A percentile compares a stretch with the other conserved stretches of the same genome.
phyloP scores from a whole-genome alignment of 1,140 invertebrate genomes.

The Leguminivora glycinivorella region DNA sequence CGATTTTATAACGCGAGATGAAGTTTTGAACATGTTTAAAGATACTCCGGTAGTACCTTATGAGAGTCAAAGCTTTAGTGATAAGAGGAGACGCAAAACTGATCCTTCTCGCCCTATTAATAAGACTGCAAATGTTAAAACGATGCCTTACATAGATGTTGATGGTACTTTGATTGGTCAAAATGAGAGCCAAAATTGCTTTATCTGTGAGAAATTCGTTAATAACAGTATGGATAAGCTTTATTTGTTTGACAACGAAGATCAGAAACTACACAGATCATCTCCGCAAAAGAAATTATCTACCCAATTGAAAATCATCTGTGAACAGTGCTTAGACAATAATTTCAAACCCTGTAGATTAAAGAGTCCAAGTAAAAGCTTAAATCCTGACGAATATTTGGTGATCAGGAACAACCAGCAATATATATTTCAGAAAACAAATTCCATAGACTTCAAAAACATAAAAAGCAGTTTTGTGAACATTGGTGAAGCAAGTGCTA shows the following conservation, averaged over 20 bases:
- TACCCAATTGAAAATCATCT: conserved; percentile 64
- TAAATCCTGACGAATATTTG: conserved; percentile 66
- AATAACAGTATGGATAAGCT: conserved; percentile 59
- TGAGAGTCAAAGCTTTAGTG: conserved; percentile 46
- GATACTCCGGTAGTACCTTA: conserved; percentile 64
- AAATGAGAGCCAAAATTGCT: conserved; percentile 56
- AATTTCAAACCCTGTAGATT: conserved; percentile 60
- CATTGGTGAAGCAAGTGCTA: conserved; percentile 30
- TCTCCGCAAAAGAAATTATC: conserved; percentile 56
- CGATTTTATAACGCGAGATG: conserved; percentile 57
- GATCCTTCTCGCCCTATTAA: conserved; percentile 59
- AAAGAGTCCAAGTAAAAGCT: conserved; percentile 58
- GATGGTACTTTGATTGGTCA: conserved; percentile 43
- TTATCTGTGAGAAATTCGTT: conserved; percentile 62
- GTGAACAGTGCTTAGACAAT: conserved; percentile 55
- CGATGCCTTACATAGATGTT: conserved; percentile 48
- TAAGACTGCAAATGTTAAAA: conserved; percentile 53
- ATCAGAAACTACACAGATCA: conserved; percentile 63
- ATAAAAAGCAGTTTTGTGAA: conserved; percentile 32
- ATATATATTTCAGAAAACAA: conserved; percentile 65
- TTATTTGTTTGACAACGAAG: conserved; percentile 71
- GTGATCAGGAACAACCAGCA: conserved; percentile 72
- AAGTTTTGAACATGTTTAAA: conserved; percentile 72
- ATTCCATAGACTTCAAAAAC: conserved; percentile 38
- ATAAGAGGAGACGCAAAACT: conserved; percentile 63